These are phyloP conservation scores for Papilio aristodemus DNA, from an alignment of 1,140 invertebrate species.

Conservation along the genomic window DNA sequence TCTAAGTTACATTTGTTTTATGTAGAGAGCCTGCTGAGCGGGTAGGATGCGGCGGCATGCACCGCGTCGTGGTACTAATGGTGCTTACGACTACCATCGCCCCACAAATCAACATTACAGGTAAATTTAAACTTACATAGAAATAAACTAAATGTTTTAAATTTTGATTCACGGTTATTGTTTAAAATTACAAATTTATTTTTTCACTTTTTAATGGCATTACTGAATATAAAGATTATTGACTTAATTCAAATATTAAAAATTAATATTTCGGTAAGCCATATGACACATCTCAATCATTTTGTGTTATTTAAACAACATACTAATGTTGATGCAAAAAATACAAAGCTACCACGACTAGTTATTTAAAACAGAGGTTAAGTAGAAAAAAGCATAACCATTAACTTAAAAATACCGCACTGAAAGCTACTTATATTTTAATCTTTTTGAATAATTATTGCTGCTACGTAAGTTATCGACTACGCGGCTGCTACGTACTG, in stretches of 20 bases:
- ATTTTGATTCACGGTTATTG: too few relatives aligned
- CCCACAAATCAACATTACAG: conserved; percentile 52
- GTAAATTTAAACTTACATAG: conserved; percentile 38
- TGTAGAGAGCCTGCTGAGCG: conserved; percentile 62
- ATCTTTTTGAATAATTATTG: conserved; percentile 15
- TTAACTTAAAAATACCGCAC: neutral
- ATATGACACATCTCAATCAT: too few relatives aligned
- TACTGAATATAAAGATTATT: too few relatives aligned
- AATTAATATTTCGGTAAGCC: too few relatives aligned
- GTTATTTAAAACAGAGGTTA: too few relatives aligned
- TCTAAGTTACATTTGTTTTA: conserved; percentile 36
- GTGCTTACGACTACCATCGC: conserved; percentile 62
- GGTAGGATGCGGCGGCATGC: conserved; percentile 77
- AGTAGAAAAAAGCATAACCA: neutral
- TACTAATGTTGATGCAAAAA: too few relatives aligned
- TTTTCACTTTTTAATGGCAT: too few relatives aligned
- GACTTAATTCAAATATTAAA: too few relatives aligned
- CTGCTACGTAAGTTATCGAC: conserved; percentile 13
- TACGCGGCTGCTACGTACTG: conserved; percentile 1
- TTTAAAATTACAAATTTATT: too few relatives aligned
- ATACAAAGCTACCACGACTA: too few relatives aligned
- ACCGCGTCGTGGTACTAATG: conserved; percentile 63
- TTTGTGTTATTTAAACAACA: too few relatives aligned
- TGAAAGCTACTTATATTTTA: neutral
- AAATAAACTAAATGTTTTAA: too few relatives aligned